A percentile compares a stretch with the other conserved stretches of the same genome.
phyloP scores from a whole-genome alignment of 2,113 vertebrate species.

The Apodemus speciosus region DNA sequence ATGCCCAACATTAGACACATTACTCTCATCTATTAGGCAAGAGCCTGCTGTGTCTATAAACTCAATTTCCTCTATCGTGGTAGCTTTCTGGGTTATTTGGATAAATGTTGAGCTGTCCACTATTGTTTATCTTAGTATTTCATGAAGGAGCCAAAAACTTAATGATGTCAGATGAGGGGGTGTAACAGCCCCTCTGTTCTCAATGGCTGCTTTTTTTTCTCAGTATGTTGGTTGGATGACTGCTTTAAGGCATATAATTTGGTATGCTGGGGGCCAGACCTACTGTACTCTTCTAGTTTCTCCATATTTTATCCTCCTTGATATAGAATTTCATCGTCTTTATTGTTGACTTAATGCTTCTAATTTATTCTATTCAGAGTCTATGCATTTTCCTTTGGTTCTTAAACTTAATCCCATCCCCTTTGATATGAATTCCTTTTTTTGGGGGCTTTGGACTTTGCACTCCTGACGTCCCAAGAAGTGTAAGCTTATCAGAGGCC shows the following conservation, averaged over 20 bases:
- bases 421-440: conserved; percentile 56
- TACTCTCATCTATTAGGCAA: conserved; percentile 69
- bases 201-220: conserved; percentile 27
- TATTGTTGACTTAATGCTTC: conserved; percentile 20
- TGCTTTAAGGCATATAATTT: conserved; percentile 37
- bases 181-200: conserved; percentile 64
- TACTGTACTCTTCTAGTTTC: background rate
- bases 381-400: conserved; percentile 3
- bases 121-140: conserved; percentile 68
- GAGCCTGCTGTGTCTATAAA: conserved; percentile 65
- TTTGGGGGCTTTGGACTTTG: background rate
- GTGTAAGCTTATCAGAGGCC: background rate
- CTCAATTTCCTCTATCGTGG: conserved; percentile 67
- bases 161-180: conserved; percentile 59
- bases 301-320: conserved; percentile 27
- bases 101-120: conserved; percentile 73
- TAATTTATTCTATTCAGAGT: conserved; percentile 66
- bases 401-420: conserved; percentile 25
- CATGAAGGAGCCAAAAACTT: conserved; percentile 63
- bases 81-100: conserved; percentile 76
- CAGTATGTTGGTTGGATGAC: conserved; percentile 38
- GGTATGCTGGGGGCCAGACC: conserved; percentile 9
- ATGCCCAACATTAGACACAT: conserved; percentile 60
- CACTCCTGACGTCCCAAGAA: background rate
- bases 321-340: conserved; percentile 24